Conservation (phyloP, 2,888 invertebrate species). For the Acrobasis suavella region DNA sequence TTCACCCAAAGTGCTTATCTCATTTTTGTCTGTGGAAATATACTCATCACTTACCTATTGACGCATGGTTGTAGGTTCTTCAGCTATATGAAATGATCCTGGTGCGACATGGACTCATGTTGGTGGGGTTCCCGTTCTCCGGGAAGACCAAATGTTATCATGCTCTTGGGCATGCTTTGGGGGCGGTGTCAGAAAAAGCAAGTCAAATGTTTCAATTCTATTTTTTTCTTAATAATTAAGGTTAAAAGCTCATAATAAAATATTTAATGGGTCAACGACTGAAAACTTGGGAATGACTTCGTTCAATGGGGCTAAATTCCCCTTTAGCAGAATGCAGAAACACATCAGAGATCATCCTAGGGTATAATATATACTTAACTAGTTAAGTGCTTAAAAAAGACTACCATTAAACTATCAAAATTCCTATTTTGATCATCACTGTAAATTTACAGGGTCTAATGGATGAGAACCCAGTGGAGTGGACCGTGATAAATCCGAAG, state of each 20-base stretch:
- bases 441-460: constrained; percentile 82
- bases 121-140: constrained; percentile 95
- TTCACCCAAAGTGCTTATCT: neutral
- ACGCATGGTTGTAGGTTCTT: constrained; percentile 52
- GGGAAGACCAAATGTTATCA: constrained; percentile 94
- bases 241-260: too few relatives aligned
- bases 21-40: neutral
- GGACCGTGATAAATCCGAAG: constrained; percentile 95
- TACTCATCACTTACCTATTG: neutral
- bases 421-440: too few relatives aligned
- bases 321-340: too few relatives aligned
- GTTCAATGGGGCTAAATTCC: too few relatives aligned
- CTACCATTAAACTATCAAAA: too few relatives aligned
- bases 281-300: too few relatives aligned
- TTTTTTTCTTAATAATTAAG: neutral
- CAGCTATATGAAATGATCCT: constrained; percentile 98
- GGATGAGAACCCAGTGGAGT: constrained; percentile 89
- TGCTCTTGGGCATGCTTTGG: constrained; percentile 90
- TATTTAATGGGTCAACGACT: too few relatives aligned
- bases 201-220: constrained; percentile 18
- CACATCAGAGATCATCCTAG: too few relatives aligned
- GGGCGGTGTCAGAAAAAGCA: constrained; percentile 88
- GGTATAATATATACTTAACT: too few relatives aligned
- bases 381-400: too few relatives aligned
- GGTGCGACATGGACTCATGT: constrained; percentile 96